Evolutionary conservation across 2,888 invertebrate species (phyloP).

Genomic region (Terebella lapidaria): DNA sequence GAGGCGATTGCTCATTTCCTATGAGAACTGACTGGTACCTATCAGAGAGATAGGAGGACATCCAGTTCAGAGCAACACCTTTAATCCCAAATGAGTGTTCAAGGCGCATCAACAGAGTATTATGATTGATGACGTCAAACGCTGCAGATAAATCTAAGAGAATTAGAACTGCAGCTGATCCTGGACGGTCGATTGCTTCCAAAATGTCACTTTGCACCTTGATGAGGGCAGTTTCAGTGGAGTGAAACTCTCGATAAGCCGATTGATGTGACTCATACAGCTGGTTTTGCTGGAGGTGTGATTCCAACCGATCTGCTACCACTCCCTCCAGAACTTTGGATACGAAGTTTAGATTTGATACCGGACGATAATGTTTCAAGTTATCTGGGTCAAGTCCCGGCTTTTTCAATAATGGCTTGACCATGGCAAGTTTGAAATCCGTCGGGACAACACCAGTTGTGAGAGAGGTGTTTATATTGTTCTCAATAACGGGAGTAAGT

Average conservation of each 20-base stretch:
- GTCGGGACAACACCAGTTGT: no score
- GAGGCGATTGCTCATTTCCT: not conserved
- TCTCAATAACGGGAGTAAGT: no score
- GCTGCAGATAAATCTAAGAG: not conserved
- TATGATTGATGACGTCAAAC: not conserved
- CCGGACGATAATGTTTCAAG: no score
- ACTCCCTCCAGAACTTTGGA: no score
- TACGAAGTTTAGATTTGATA: no score
- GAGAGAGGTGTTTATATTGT: no score
- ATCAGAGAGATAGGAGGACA: not conserved
- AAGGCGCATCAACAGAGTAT: not conserved
- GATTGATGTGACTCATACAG: no score
- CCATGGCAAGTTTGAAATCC: no score
- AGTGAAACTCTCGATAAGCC: not conserved
- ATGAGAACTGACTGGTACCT: not conserved
- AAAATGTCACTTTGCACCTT: conserved; percentile 5
- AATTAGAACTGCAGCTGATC: not conserved
- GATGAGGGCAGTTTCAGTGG: not conserved
- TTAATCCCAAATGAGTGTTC: not conserved
- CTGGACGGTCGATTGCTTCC: not conserved
- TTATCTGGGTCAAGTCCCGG: no score
- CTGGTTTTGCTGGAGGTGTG: no score
- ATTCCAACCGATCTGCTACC: no score
- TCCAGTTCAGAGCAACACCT: not conserved
- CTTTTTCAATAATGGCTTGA: no score